phyloP scores from a whole-genome alignment of 2,888 invertebrate genomes.

The Chymomyza fuscimana region DNA sequence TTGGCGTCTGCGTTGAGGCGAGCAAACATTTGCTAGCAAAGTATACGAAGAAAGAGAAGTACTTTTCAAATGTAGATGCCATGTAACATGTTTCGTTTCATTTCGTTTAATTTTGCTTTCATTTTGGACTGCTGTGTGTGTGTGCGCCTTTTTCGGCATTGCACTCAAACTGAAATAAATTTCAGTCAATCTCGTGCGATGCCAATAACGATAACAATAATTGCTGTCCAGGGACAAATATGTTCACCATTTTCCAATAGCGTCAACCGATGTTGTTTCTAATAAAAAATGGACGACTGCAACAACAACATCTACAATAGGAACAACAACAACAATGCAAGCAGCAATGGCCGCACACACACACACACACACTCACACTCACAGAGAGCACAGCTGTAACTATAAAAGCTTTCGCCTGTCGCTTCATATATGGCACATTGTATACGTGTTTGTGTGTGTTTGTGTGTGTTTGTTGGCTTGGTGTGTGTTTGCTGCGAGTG shows the following conservation, averaged over 20 bases:
- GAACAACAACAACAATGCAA: background rate
- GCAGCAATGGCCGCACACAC: too few species aligned
- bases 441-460: slow-evolving; percentile 29
- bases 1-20: slow-evolving; percentile 20
- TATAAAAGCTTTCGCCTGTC: slow-evolving; percentile 58
- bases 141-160: slow-evolving; percentile 22
- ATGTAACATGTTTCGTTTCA: slow-evolving; percentile 31
- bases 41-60: background rate
- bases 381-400: slow-evolving; percentile 58
- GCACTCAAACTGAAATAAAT: slow-evolving; percentile 70
- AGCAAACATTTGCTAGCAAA: background rate
- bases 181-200: slow-evolving; percentile 70
- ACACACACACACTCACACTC: slow-evolving; percentile 28
- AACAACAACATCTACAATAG: background rate
- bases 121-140: slow-evolving; percentile 18
- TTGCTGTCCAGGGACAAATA: slow-evolving; percentile 75
- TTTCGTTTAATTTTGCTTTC: slow-evolving; percentile 24
- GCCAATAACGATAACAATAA: slow-evolving; percentile 75
- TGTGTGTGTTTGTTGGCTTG: slow-evolving; percentile 6
- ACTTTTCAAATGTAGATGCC: background rate
- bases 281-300: slow-evolving; percentile 66
- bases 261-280: slow-evolving; percentile 71
- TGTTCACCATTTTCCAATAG: slow-evolving; percentile 74
- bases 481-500: background rate
- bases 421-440: slow-evolving; percentile 15